Conservation (phyloP, 92 coral and sea anemone genomes). For the Umimayanthus kanabou region DNA sequence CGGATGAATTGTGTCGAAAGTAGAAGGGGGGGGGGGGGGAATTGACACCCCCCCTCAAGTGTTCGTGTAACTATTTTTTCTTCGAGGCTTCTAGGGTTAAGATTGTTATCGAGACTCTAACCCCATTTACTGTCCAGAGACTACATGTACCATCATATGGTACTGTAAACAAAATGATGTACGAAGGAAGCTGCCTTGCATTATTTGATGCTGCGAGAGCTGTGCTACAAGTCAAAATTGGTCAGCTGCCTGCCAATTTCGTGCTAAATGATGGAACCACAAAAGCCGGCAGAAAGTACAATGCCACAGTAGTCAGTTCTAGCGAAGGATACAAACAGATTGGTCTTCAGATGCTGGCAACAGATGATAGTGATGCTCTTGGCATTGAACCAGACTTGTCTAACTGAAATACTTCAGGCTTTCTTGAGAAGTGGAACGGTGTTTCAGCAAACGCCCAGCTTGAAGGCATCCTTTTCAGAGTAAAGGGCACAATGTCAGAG, state of each 20-base stretch:
- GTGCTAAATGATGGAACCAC: conserved; percentile 34
- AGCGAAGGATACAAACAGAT: conserved; percentile 19
- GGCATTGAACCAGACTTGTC: background rate
- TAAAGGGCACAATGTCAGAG: conserved; percentile 28
- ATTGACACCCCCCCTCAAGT: too few relatives aligned
- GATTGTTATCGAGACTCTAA: conserved; percentile 32
- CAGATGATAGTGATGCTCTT: conserved; percentile 4
- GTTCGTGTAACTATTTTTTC: too few relatives aligned
- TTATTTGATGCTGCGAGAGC: conserved; percentile 19
- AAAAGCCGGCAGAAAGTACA: conserved; percentile 7
- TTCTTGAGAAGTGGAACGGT: conserved; percentile 11
- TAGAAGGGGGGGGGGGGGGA: too few relatives aligned
- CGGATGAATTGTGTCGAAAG: too few relatives aligned
- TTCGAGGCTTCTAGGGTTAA: too few relatives aligned
- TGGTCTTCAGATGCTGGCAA: conserved; percentile 2
- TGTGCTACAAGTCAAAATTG: background rate
- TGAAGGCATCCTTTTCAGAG: background rate
- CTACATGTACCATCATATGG: conserved; percentile 35
- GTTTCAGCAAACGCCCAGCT: conserved; percentile 10
- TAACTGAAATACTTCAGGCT: background rate
- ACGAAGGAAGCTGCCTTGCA: conserved; percentile 13
- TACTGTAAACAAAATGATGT: conserved; percentile 21
- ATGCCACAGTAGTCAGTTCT: conserved; percentile 13
- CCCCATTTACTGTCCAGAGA: background rate
- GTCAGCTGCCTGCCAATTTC: conserved; percentile 1